Evolutionary conservation across 2,113 vertebrate species (phyloP).

Genomic region (Cettia cetti): DNA sequence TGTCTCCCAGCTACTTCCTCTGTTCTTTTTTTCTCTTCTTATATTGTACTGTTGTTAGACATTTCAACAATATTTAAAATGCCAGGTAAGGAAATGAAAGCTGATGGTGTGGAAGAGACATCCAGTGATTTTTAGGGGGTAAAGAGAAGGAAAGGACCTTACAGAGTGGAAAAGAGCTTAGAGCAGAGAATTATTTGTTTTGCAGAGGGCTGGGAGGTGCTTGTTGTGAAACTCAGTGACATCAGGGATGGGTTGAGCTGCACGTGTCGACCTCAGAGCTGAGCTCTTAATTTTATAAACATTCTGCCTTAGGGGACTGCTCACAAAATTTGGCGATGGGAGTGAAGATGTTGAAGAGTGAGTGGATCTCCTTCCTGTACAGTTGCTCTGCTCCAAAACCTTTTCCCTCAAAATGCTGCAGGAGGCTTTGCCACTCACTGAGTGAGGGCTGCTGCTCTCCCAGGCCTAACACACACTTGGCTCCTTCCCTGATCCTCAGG

Average conservation of each 20-base stretch:
- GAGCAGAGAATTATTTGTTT: background rate
- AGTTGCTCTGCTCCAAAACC: background rate
- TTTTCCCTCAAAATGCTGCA: background rate
- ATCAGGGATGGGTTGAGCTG: background rate
- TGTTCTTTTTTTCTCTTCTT: background rate
- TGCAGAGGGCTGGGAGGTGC: background rate
- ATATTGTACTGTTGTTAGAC: background rate
- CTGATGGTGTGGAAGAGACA: background rate
- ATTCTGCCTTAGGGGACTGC: conserved; percentile 77
- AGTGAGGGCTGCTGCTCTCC: background rate
- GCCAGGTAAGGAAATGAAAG: background rate
- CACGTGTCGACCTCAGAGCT: background rate
- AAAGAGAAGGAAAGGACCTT: background rate
- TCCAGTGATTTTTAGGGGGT: too few relatives aligned
- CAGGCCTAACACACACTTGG: background rate
- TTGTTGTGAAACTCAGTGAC: background rate
- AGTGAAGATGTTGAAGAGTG: conserved; percentile 84
- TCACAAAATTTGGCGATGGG: conserved; percentile 79
- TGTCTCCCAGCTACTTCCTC: background rate
- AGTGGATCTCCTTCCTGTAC: conserved; percentile 38
- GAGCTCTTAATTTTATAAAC: conserved; percentile 26
- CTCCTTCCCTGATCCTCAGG: background rate
- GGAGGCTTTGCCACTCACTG: background rate
- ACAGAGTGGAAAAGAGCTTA: background rate
- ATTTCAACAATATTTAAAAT: background rate